Conservation (phyloP, 1,140 invertebrate genomes). For the Trichonephila clavata region DNA sequence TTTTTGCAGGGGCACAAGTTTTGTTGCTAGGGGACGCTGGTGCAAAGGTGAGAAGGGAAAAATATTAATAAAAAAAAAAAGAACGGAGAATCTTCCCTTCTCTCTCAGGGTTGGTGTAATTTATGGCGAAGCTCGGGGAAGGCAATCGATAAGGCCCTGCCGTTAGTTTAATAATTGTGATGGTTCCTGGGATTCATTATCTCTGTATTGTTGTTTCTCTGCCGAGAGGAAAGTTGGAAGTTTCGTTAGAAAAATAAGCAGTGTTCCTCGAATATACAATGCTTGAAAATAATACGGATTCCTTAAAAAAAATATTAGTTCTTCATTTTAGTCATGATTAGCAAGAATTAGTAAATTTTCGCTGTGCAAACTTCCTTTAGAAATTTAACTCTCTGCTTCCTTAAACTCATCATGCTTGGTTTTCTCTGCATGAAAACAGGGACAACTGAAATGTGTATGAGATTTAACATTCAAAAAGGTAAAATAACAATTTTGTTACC, state of each 20-base stretch:
- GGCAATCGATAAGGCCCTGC: neutral
- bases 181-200: neutral
- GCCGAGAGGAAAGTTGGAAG: neutral
- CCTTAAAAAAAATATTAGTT: too few relatives aligned
- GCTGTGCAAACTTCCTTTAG: too few relatives aligned
- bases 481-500: too few relatives aligned
- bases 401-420: too few relatives aligned
- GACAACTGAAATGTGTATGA: too few relatives aligned
- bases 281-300: too few relatives aligned
- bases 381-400: too few relatives aligned
- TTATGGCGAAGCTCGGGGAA: constrained; percentile 29
- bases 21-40: constrained; percentile 43
- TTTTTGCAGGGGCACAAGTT: constrained; percentile 17
- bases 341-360: too few relatives aligned
- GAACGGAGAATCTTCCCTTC: neutral
- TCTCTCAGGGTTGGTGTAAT: neutral
- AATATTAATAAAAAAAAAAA: neutral
- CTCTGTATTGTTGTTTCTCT: neutral
- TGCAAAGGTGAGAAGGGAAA: neutral
- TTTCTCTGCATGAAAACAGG: too few relatives aligned
- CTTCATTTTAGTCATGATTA: too few relatives aligned
- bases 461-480: too few relatives aligned
- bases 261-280: too few relatives aligned
- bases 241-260: neutral
- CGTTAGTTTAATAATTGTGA: neutral